Conservation (phyloP, 2,113 vertebrate genomes). For the Mobula hypostoma region DNA sequence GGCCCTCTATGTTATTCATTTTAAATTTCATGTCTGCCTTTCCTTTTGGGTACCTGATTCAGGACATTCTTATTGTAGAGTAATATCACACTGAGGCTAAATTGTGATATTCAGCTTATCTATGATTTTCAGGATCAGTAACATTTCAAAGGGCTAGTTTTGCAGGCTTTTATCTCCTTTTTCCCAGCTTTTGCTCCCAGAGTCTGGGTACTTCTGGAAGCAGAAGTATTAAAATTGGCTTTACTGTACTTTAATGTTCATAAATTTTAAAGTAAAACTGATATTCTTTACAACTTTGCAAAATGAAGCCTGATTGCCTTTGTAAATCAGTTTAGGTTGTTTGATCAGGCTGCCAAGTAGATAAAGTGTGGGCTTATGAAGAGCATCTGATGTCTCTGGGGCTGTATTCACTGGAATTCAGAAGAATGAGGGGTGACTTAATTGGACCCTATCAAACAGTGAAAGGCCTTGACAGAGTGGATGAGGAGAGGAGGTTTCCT, state of each 20-base stretch:
- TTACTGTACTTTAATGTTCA: neutral
- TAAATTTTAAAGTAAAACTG: neutral
- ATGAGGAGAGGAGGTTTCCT: no score
- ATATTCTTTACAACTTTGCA: neutral
- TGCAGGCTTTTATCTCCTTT: neutral
- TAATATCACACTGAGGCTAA: no score
- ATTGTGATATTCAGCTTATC: neutral
- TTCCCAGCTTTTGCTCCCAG: neutral
- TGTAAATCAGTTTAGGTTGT: neutral
- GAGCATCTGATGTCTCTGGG: no score
- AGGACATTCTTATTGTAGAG: no score
- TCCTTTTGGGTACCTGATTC: neutral
- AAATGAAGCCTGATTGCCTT: neutral
- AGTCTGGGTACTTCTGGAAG: neutral
- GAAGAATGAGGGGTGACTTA: no score
- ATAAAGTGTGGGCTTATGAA: neutral
- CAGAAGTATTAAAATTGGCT: neutral
- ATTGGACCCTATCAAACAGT: no score
- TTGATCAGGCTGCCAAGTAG: neutral
- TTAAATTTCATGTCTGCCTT: neutral
- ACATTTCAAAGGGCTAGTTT: neutral
- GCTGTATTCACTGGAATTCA: no score
- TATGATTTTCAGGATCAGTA: neutral
- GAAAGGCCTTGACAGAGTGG: no score
- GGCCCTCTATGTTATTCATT: neutral